Evolutionary conservation across 2,797 vertebrate genomes (phyloP), one percentile per base, ranked within the genome.

Genomic region (Loris lydekkerianus): DNA sequence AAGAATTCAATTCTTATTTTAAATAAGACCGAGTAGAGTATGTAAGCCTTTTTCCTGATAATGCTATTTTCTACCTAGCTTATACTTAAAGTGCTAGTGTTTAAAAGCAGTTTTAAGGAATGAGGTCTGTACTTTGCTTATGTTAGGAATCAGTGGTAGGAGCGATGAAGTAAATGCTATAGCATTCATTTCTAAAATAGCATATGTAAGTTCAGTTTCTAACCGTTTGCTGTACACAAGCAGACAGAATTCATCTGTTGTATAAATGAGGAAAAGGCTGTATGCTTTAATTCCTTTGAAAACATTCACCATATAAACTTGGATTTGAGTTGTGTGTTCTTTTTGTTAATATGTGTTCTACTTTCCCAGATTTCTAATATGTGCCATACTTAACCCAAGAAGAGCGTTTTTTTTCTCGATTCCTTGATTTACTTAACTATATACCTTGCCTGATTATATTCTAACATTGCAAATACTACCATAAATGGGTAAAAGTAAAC

Each of bases 401-500:
- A 97, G 87, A 85, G 58, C 85, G 73, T 56, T 95, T 97, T 88
- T 34, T 75, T 97, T 97, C 85, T 95, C 37, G 82, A 95, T 97
- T 97, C 49, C 95, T 96, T 96, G 40, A 83, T 95, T 88, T 93
- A 83, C 91, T 93, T 93, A 98, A 93, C 10, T 90, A 72, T 90
- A 72, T 77, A 88, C 21, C 34, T 96, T 86, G 63, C 70, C 93
- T 98, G 91, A 94, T 37, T 93, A 80, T 82, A 93, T 93, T 96
- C 69, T 92, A 49, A 93, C 53, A 72, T 46, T 69, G 63, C 58
- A 95, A n/a, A 86, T 98, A 95, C 67, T 29, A 85, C 43, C 73
- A 69, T 93, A 97, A 97, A 91, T 98, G 95, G 76, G n/a, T 96
- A 81, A 98, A 98, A 70, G 86, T 89, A 56, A 63, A 94, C 80